Base-by-base conservation (phyloP, 2,888 invertebrate species). In the Hirtodrosophila alboralis region DNA sequence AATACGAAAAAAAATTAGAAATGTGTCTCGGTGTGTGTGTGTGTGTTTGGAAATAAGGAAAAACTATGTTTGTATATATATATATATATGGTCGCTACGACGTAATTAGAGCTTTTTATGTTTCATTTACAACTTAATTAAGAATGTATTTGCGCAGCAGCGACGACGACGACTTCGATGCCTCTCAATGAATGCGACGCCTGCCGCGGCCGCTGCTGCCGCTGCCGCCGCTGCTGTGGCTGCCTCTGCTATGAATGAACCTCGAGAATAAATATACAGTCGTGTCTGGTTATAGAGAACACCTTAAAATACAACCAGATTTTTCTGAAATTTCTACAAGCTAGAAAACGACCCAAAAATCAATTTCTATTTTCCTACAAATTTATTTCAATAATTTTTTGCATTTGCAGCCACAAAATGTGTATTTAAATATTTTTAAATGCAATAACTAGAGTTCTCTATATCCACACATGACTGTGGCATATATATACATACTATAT, bases 41-140 rank as follows among this genome's bases (percentile, higher is more conserved):
- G 9, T 23, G 34, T 52, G 53, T 59, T 48, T 59, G 58, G 49
- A 43, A 67, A 56, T 60, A 56, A 53, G 54, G 51, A 63, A 71
- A 71, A 59, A 56, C 69, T 71, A 52, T 58, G 63, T 12, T 7
- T 58, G 69, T n/a, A n/a, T n/a, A 37, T 37, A 5, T 2, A 28
- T 23, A 6, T 23, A 23, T 23, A 6, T 23, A 37, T 54, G 43
- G 28, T 14, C 47, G 58, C 63, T 61, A 61, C 80, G 84, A 45
- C 84, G 80, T 84, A 78, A 78, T 72, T 77, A 70, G 78, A 78
- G 63, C 73, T 73, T 73, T 75, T 70, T 68, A 83, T 85, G 79
- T 80, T 81, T 81, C 70, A 61, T 73, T 79, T 85, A 84, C 79
- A 77, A 81, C 83, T 71, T 74, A 83, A 79, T 86, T 84, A 69